Percentiles rank a stretch among this genome's conserved stretches.
Conservation (phyloP, 92 coral and sea anemone species). For the Zoanthus gigantus region DNA sequence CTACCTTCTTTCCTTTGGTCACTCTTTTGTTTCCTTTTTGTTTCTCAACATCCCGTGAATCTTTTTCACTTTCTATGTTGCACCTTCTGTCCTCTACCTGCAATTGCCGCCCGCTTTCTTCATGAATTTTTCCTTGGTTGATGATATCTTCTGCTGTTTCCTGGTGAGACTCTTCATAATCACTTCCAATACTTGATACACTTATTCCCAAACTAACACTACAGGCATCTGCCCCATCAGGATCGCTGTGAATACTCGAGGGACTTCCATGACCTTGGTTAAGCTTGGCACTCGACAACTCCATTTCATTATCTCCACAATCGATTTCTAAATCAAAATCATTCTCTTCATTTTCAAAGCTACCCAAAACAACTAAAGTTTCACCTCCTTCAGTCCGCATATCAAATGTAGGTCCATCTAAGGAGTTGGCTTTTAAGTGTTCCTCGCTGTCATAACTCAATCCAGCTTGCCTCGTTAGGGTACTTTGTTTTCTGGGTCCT, state of each 20-base stretch:
- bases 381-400: constrained; percentile 74
- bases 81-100: background rate
- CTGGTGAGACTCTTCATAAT: constrained; percentile 58
- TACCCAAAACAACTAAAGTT: constrained; percentile 68
- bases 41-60: background rate
- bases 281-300: constrained; percentile 71
- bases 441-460: constrained; percentile 64
- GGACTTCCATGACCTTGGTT: constrained; percentile 82
- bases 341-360: constrained; percentile 54
- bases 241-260: constrained; percentile 79
- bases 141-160: constrained; percentile 35
- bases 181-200: constrained; percentile 88
- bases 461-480: constrained; percentile 77
- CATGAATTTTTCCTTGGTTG: constrained; percentile 10
- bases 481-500: constrained; percentile 72
- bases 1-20: constrained; percentile 14
- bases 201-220: constrained; percentile 86
- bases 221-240: constrained; percentile 81
- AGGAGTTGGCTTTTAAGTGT: background rate
- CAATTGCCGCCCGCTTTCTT: background rate
- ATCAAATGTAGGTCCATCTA: constrained; percentile 72
- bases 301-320: constrained; percentile 70
- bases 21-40: constrained; percentile 1
- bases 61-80: background rate
- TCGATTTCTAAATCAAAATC: constrained; percentile 76